Evolutionary conservation across 2,888 invertebrate genomes (phyloP).

Genomic region (Erebia palarica): DNA sequence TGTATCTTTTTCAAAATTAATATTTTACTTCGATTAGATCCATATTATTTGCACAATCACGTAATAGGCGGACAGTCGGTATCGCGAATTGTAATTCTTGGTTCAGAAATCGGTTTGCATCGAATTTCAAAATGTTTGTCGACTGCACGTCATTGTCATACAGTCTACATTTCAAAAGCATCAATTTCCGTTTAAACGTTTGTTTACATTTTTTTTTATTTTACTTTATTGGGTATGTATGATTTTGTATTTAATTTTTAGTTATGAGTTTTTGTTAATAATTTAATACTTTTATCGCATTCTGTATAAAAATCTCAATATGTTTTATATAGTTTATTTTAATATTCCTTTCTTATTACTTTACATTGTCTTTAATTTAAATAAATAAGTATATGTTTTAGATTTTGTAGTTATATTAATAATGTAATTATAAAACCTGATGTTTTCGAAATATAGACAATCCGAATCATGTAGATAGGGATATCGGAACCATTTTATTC

Average conservation of each 20-base stretch:
- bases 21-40: slow-evolving; percentile 55
- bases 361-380: slow-evolving; percentile 5
- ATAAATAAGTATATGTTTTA: slow-evolving; percentile 31
- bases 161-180: slow-evolving; percentile 75
- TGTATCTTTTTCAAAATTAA: slow-evolving; percentile 49
- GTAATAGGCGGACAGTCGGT: slow-evolving; percentile 66
- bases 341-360: slow-evolving; percentile 25
- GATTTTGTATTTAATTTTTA: neutral
- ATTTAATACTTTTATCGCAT: neutral
- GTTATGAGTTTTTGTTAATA: neutral
- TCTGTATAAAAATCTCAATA: neutral
- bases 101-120: slow-evolving; percentile 10
- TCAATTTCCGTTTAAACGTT: slow-evolving; percentile 28
- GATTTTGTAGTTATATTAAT: slow-evolving; percentile 12
- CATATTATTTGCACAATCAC: slow-evolving; percentile 69
- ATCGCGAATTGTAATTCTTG: slow-evolving; percentile 29
- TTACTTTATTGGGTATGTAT: neutral
- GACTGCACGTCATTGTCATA: slow-evolving; percentile 70
- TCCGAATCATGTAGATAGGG: slow-evolving; percentile 68
- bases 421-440: slow-evolving; percentile 31
- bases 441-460: slow-evolving; percentile 73
- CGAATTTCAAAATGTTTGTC: slow-evolving; percentile 43
- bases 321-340: neutral
- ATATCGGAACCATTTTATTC: slow-evolving; percentile 56
- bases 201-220: slow-evolving; percentile 31